phyloP scores from a whole-genome alignment of 1,140 invertebrate species.

The Drosophila elegans region DNA sequence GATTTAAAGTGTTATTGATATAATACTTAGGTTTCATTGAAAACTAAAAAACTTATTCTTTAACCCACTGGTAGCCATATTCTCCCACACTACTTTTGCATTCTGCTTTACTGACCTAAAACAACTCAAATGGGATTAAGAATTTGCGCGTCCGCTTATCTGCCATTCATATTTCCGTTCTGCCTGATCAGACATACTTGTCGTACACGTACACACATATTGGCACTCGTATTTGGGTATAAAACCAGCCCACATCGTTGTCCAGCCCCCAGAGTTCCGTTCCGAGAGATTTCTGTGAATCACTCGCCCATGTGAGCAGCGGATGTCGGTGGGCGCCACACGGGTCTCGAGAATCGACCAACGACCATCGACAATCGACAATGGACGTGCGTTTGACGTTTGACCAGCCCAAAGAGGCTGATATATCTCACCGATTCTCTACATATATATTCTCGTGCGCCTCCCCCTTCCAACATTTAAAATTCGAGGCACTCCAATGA shows the following conservation, averaged over 20 bases:
- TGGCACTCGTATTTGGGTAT: constrained; percentile 10
- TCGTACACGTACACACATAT: constrained; percentile 4
- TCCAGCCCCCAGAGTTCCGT: constrained; percentile 45
- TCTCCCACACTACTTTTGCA: constrained; percentile 29
- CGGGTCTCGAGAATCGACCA: constrained; percentile 47
- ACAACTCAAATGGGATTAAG: constrained; percentile 65
- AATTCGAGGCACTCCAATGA: constrained; percentile 21
- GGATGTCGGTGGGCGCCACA: constrained; percentile 76
- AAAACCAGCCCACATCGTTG: constrained; percentile 20
- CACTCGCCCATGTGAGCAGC: constrained; percentile 28
- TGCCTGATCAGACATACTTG: constrained; percentile 34
- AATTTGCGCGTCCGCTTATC: constrained; percentile 28
- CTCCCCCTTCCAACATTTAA: neutral
- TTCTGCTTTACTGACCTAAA: constrained; percentile 71
- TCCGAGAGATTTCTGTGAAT: constrained; percentile 50
- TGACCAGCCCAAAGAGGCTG: constrained; percentile 45
- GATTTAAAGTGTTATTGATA: neutral
- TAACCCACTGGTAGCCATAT: neutral
- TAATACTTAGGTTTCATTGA: neutral
- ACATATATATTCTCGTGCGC: constrained; percentile 1
- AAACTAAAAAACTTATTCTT: neutral
- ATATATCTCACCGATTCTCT: constrained; percentile 27
- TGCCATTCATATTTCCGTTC: constrained; percentile 39
- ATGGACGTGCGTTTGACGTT: constrained; percentile 62
- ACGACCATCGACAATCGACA: constrained; percentile 14